Evolutionary conservation across 1,140 invertebrate species (phyloP), one percentile per base, ranked within the genome.

Genomic region (Drosophila lowei): DNA sequence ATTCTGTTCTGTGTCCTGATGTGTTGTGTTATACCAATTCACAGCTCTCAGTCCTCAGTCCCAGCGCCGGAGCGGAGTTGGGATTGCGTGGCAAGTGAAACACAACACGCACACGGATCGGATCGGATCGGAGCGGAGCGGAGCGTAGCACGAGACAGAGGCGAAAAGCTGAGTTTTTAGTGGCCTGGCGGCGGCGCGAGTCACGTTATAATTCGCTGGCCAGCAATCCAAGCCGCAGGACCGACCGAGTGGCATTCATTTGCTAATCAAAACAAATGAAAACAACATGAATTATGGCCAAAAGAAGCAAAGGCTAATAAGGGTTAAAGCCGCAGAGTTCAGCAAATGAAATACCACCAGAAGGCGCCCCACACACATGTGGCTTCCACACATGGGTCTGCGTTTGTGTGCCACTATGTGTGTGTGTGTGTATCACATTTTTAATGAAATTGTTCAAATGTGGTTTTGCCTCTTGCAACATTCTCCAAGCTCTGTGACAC

Each of bases 221-320:
- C 47, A 63, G 47, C 47, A 66, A 55, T 49, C 63, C 63, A 23
- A 62, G 46, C 59, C 60, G 55, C 60, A 46, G 57, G 58, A 71
- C 60, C 60, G 23, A 4, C 3, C 23, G 46, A 18, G 53, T 54
- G 63, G 63, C 62, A 81, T 74, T 83, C 74, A 75, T 88, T 88
- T 83, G 74, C 78, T 88, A 88, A 88, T 88, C 83, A 88, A 88
- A 88, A 83, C 83, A 88, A 88, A 88, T 88, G 83, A 88, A 88
- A 88, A 77, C 83, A 79, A 83, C 75, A 83, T 88, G 72, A 88
- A 79, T 83, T 88, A 88, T 88, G 63, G 64, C 58, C 47, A 55
- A 54, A 49, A 52, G 62, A 63, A 58, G 79, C 54, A 50, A 62
- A 62, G 83, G 65, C 77, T 81, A 86, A 81, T 86, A 83, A 79